Conservation (phyloP, 2,888 invertebrate species). For the Trichopria drosophilae region DNA sequence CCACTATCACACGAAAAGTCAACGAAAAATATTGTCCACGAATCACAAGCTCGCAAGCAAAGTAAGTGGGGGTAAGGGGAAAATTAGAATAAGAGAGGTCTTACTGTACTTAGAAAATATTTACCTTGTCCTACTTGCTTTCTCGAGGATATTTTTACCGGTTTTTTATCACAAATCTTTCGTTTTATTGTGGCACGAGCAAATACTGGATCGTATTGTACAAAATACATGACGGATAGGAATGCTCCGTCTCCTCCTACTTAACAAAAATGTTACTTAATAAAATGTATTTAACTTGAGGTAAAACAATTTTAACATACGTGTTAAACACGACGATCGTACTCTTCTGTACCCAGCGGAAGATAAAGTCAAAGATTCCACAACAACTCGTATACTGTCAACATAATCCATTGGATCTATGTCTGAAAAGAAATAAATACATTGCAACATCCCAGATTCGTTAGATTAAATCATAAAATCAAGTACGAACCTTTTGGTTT, state of each 20-base stretch:
- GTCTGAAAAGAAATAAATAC: constrained; percentile 33
- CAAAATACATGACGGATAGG: constrained; percentile 56
- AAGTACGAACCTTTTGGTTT: constrained; percentile 18
- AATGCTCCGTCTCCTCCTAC: constrained; percentile 43
- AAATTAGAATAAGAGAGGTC: too few relatives aligned
- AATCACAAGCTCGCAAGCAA: too few relatives aligned
- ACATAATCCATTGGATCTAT: constrained; percentile 45
- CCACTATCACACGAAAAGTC: too few relatives aligned
- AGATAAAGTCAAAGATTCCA: constrained; percentile 58
- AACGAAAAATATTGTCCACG: too few relatives aligned
- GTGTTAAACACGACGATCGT: constrained; percentile 45
- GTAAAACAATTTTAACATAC: constrained; percentile 34
- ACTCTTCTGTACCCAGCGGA: constrained; percentile 58
- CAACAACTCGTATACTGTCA: constrained; percentile 57
- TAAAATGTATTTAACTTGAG: constrained; percentile 1
- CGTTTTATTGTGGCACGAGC: constrained; percentile 51
- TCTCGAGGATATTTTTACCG: constrained; percentile 55
- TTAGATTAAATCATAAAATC: neutral
- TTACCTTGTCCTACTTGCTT: constrained; percentile 56
- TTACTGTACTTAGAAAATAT: too few relatives aligned
- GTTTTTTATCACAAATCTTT: constrained; percentile 51
- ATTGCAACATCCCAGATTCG: too few relatives aligned
- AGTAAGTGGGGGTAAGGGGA: too few relatives aligned
- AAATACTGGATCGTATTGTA: constrained; percentile 59
- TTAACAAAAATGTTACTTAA: constrained; percentile 16